phyloP scores from a whole-genome alignment of 2,797 vertebrate species.

The Muscicapa striata region DNA sequence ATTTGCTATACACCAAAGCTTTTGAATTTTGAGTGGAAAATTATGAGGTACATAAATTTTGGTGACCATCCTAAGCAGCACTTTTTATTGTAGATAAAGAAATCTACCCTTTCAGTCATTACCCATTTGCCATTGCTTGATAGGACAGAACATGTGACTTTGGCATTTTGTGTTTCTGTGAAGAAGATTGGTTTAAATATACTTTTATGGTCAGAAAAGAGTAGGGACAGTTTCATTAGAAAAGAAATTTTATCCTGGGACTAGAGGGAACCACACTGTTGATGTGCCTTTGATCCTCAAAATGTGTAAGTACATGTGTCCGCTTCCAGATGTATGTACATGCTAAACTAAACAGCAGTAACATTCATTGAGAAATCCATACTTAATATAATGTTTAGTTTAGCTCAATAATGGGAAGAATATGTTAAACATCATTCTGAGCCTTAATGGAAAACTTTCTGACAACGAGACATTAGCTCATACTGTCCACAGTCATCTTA shows the following conservation, averaged over 20 bases:
- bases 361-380: conserved; percentile 34
- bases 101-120: not conserved
- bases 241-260: not conserved
- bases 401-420: conserved; percentile 51
- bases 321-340: not conserved
- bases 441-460: conserved; percentile 66
- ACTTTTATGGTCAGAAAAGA: not conserved
- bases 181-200: conserved; percentile 8
- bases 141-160: not conserved
- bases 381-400: conserved; percentile 49
- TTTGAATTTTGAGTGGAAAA: conserved; percentile 7
- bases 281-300: conserved; percentile 19
- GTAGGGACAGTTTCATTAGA: not conserved
- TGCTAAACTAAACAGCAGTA: conserved; percentile 6
- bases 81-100: not conserved
- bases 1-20: conserved; percentile 34
- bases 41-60: not conserved
- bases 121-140: not conserved
- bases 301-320: not conserved
- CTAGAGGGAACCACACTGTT: not conserved
- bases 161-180: not conserved
- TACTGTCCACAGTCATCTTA: conserved; percentile 60
- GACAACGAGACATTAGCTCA: conserved; percentile 78
- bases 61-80: not conserved
- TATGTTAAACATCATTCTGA: conserved; percentile 64